These are phyloP conservation scores for Corythoichthys haematopterus DNA, from an alignment of 2,113 vertebrate species.

Conservation along the genomic window DNA sequence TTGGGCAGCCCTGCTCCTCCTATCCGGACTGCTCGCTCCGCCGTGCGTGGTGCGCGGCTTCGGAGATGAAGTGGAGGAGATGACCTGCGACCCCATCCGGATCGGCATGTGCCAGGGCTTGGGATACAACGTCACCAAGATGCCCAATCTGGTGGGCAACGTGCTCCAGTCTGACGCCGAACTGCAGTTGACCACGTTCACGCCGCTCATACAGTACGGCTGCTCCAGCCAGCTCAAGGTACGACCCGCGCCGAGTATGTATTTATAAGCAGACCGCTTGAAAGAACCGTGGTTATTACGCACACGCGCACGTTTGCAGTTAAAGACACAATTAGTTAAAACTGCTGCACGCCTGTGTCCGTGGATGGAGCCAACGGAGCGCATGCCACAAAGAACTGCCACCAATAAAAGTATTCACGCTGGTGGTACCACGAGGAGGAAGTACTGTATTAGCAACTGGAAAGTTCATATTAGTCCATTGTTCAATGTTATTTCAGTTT, in stretches of 20 bases:
- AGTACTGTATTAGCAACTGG: not conserved
- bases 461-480: not conserved
- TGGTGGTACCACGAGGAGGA: slow-evolving; percentile 28
- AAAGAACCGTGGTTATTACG: slow-evolving; percentile 5
- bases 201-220: slow-evolving; percentile 96
- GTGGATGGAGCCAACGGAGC: not conserved
- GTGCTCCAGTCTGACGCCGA: slow-evolving; percentile 95
- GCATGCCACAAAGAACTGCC: slow-evolving; percentile 26
- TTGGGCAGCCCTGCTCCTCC: slow-evolving; percentile 39
- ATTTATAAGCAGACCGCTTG: not conserved
- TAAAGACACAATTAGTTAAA: slow-evolving; percentile 28
- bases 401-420: slow-evolving; percentile 30
- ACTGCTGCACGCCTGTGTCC: slow-evolving; percentile 31
- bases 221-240: slow-evolving; percentile 97
- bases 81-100: slow-evolving; percentile 92
- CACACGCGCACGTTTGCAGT: slow-evolving; percentile 16
- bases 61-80: slow-evolving; percentile 86
- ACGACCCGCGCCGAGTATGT: not conserved
- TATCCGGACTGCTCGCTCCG: slow-evolving; percentile 42
- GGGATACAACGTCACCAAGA: slow-evolving; percentile 97
- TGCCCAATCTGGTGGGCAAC: slow-evolving; percentile 97
- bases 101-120: slow-evolving; percentile 98
- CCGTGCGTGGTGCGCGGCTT: slow-evolving; percentile 63
- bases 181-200: slow-evolving; percentile 94
- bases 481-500: not conserved